Evolutionary conservation across 2,113 vertebrate species (phyloP), one percentile per base, ranked within the genome.

Genomic region (Ophthalmolycus amberensis): DNA sequence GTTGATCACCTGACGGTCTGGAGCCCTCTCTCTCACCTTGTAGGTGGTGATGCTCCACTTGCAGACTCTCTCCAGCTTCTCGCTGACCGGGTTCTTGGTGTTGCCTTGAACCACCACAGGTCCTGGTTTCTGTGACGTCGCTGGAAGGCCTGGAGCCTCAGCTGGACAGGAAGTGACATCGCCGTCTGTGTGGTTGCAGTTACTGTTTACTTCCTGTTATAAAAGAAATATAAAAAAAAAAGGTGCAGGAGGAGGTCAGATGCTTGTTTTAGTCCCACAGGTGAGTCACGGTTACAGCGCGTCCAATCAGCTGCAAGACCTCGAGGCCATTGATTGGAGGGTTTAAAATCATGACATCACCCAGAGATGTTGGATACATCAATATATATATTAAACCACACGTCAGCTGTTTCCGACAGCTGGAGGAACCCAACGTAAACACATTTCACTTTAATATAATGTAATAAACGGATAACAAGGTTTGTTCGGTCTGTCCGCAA

Each of bases 41-140:
- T 97, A 97, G 0, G 96, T 96, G 90, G 95, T 96, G 92, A 98
- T 95, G 77, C 97, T 96, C 97, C 97, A 99, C 66, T 96, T 97
- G 89, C 96, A 96, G 85, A 97, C 96, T 0, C 95, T 93, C 85
- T 97, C 94, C 16, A 99, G 95, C 91, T 96, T 97, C 92, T 97
- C 97, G 40, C 95, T 95, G 0, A 97, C 96, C 0, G 58, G 18
- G 34, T 75, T 90, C 20, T 50, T 87, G 85, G 65, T 83, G 74
- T 69, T 83, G 54, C 75, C 76, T 2, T 79, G 78, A 25, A 92
- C 15, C 1, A 94, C 91, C 42, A 91, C 76, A 0, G 85, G 9
- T 18, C n/a, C 29, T 11, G 59, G 48, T 38, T 38, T 75, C 68
- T 72, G 76, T 0, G 76, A 68, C 0, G 64, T 46, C 48, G 18